Percentiles rank a stretch among this genome's conserved stretches.
Conservation (phyloP, 2,888 invertebrate genomes). For the Branchipolynoe longqiensis region DNA sequence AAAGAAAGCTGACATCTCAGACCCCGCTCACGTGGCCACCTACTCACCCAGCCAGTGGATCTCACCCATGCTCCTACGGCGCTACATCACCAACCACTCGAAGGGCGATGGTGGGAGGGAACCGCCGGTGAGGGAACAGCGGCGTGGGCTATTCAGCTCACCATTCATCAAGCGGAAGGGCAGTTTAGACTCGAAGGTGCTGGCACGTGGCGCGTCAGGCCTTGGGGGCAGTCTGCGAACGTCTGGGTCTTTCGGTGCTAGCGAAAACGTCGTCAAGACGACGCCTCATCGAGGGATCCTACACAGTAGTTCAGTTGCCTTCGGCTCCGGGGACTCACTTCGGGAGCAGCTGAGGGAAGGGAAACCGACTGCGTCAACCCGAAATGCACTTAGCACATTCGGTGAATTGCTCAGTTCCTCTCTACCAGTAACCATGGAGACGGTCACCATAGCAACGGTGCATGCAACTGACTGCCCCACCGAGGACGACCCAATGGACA, state of each 20-base stretch:
- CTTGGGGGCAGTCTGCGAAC: slow-evolving; percentile 8
- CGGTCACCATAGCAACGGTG: slow-evolving; percentile 30
- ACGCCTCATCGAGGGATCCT: slow-evolving; percentile 40
- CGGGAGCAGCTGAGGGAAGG: slow-evolving; percentile 20
- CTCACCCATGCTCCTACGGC: slow-evolving; percentile 56
- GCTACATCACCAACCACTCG: slow-evolving; percentile 44
- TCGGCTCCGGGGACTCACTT: slow-evolving; percentile 34
- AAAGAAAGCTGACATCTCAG: slow-evolving; percentile 3
- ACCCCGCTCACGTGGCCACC: slow-evolving; percentile 40
- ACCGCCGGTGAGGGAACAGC: slow-evolving; percentile 21
- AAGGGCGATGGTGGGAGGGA: neutral
- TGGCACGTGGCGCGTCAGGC: neutral
- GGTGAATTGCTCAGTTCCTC: neutral
- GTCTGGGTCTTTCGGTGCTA: slow-evolving; percentile 35
- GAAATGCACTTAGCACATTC: neutral
- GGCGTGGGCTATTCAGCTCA: slow-evolving; percentile 57
- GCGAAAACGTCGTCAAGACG: neutral
- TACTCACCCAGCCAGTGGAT: slow-evolving; percentile 57
- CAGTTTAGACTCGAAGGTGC: slow-evolving; percentile 51
- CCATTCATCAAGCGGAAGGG: slow-evolving; percentile 58
- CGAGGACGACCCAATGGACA: slow-evolving; percentile 22
- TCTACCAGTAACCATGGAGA: neutral
- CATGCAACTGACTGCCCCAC: slow-evolving; percentile 39
- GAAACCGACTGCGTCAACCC: neutral
- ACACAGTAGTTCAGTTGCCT: slow-evolving; percentile 40